Base-by-base conservation (phyloP, 2,888 invertebrate genomes). In the Aspidiotus destructor region DNA sequence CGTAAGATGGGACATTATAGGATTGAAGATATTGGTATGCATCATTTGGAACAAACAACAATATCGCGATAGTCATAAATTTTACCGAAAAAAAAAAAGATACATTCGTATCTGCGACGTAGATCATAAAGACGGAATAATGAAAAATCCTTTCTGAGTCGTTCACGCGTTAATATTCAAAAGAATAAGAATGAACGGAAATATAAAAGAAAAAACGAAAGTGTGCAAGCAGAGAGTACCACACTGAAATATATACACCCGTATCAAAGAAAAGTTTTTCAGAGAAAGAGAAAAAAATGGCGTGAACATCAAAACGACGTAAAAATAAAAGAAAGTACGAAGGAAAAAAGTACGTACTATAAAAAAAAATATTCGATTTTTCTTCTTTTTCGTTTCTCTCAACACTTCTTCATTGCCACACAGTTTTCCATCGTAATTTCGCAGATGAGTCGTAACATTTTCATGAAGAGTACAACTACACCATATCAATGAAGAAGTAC, bases 161-260 rank as follows among this genome's bases (percentile, higher is more conserved):
- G 48, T 48, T 48, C 48, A 48, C 48, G 48, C 48, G 48, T 48
- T 48, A 48, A 48, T 48, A 48, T 48, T 48, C 48, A 48, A 48
- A 48, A 48, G 48, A 48, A 48, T 48, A 48, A 48, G n/a, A 48
- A 48, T 48, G 48, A 48, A n/a, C 48, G 48, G n/a, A 48, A 48
- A 48, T 48, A n/a, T 13, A 48, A 48, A 48, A 48, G n/a, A 48
- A 48, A 48, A 48, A n/a, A 48, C 11, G 28, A 28, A 28, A 28
- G 28, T 28, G 28, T 28, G 28, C 28, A 28, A 28, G n/a, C 11
- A 48, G 48, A 48, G 48, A 48, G 10, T 13, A n/a, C 10, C 11
- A 48, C 48, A 48, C n/a, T 13, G 48, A n/a, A 48, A 48, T 13
- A 48, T 48, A n/a, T 48, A 48, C 28, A 28, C 48, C n/a, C 48